phyloP scores from a whole-genome alignment of 1,140 invertebrate genomes.

The Orussus abietinus region DNA sequence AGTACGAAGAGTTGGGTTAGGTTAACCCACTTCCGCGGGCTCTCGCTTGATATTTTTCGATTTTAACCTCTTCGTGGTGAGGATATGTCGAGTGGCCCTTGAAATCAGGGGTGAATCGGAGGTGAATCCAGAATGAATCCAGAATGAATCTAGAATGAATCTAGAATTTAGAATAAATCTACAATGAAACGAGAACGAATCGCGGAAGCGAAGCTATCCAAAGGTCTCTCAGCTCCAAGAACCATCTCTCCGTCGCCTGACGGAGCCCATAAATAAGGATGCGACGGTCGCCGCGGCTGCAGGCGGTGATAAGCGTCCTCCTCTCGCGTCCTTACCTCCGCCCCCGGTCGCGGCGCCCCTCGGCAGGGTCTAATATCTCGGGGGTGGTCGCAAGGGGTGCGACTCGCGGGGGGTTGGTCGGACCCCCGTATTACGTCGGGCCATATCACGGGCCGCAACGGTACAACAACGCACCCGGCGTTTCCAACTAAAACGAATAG shows the following conservation, averaged over 20 bases:
- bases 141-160: too few relatives aligned
- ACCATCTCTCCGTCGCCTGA: constrained; percentile 38
- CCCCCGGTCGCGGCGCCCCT: constrained; percentile 13
- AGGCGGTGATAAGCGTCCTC: constrained; percentile 45
- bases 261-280: constrained; percentile 51
- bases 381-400: not conserved
- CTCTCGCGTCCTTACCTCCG: constrained; percentile 16
- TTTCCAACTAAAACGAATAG: constrained; percentile 44
- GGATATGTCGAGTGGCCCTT: too few relatives aligned
- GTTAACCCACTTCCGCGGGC: too few relatives aligned
- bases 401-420: not conserved
- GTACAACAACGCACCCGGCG: constrained; percentile 31
- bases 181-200: too few relatives aligned
- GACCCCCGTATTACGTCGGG: too few relatives aligned
- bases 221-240: too few relatives aligned
- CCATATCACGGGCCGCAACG: constrained; percentile 29
- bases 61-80: too few relatives aligned
- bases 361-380: constrained; percentile 4
- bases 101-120: too few relatives aligned
- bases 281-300: constrained; percentile 49
- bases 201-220: not conserved
- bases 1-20: too few relatives aligned
- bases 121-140: too few relatives aligned
- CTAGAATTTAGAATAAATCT: too few relatives aligned
- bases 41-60: too few relatives aligned